Evolutionary conservation across 2,797 vertebrate genomes (phyloP).

Genomic region (Artibeus jamaicensis): DNA sequence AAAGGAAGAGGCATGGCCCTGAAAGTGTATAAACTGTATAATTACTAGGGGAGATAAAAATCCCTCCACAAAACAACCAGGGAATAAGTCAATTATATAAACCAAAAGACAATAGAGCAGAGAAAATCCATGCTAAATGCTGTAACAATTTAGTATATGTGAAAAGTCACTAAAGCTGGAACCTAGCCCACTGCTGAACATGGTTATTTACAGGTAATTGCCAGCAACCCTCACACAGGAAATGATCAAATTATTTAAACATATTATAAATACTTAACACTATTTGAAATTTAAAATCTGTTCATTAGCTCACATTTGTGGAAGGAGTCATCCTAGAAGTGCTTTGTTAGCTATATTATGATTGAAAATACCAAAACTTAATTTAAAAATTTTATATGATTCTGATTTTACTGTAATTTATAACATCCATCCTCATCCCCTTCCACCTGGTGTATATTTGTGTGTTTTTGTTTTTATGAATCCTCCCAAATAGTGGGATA

Average conservation of each 20-base stretch:
- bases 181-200: background rate
- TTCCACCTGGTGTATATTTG: background rate
- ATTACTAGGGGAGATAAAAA: constrained; percentile 13
- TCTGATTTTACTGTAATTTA: constrained; percentile 5
- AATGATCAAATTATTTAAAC: background rate
- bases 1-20: background rate
- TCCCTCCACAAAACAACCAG: background rate
- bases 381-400: background rate
- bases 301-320: background rate
- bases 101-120: background rate
- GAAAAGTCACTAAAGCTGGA: background rate
- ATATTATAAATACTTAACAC: constrained; percentile 21
- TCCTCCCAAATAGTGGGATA: background rate
- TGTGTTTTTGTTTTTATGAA: background rate
- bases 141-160: background rate
- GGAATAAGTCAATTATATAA: background rate
- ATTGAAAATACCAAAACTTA: constrained; percentile 14
- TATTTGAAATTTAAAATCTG: background rate
- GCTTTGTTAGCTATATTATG: background rate
- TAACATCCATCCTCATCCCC: background rate
- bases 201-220: background rate
- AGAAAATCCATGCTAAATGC: background rate
- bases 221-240: background rate
- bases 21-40: background rate
- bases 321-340: background rate